Conservation (phyloP, 2,888 invertebrate genomes). For the Megaustenia siamemsis region DNA sequence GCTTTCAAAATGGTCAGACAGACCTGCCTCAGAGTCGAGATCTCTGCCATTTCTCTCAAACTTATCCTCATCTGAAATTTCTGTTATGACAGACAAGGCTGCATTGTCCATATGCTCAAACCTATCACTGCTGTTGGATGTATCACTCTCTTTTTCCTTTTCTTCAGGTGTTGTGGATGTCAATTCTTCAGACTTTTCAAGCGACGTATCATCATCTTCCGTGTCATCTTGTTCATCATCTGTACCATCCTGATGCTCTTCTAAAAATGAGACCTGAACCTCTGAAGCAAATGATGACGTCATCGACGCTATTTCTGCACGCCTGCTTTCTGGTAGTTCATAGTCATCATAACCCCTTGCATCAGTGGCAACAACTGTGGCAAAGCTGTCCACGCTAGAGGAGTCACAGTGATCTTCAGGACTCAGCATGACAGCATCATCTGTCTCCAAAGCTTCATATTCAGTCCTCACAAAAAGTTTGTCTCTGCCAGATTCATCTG, state of each 20-base stretch:
- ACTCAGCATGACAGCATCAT: constrained; percentile 11
- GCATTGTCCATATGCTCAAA: constrained; percentile 75
- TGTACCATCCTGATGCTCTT: constrained; percentile 41
- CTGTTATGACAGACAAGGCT: constrained; percentile 74
- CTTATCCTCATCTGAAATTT: constrained; percentile 75
- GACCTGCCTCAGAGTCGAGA: constrained; percentile 84
- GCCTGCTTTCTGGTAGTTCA: constrained; percentile 84
- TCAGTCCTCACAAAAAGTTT: constrained; percentile 51
- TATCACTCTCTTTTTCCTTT: constrained; percentile 66
- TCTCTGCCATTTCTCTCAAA: constrained; percentile 83
- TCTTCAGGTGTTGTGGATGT: constrained; percentile 55
- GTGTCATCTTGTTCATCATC: constrained; percentile 55
- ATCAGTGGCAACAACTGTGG: constrained; percentile 77
- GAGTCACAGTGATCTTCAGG: constrained; percentile 69
- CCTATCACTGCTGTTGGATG: constrained; percentile 74
- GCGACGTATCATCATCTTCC: constrained; percentile 50
- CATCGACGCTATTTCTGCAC: constrained; percentile 82
- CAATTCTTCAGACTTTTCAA: constrained; percentile 51
- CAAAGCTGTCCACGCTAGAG: constrained; percentile 79
- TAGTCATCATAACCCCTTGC: constrained; percentile 80
- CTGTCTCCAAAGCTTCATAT: constrained; percentile 42
- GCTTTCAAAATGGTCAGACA: constrained; percentile 82
- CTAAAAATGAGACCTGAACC: constrained; percentile 81
- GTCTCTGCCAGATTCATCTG: background rate
- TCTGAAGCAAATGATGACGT: constrained; percentile 81